These are phyloP conservation scores for Hippopotamyrus pictus DNA, from an alignment of 2,797 vertebrate genomes.

Conservation along the genomic window DNA sequence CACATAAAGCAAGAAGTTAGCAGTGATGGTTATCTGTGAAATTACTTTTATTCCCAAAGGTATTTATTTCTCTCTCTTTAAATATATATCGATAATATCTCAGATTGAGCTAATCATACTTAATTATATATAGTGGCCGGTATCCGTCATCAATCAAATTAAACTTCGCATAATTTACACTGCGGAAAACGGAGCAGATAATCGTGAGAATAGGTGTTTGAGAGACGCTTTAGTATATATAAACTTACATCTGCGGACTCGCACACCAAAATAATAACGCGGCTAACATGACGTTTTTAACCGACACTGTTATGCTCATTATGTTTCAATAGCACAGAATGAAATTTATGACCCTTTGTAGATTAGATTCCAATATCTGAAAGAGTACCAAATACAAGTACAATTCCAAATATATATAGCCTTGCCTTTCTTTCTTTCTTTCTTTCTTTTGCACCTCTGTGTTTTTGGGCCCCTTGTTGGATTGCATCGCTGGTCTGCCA, in stretches of 20 bases:
- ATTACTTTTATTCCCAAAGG: not conserved
- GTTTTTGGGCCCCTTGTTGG: not conserved
- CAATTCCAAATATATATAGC: not conserved
- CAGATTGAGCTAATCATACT: not conserved
- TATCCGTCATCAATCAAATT: not conserved
- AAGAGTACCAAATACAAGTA: not conserved
- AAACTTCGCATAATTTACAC: not conserved
- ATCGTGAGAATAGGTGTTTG: not conserved
- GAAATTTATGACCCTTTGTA: not conserved
- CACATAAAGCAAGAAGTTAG: not conserved
- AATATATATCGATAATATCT: constrained; percentile 4
- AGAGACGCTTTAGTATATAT: not conserved
- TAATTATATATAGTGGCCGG: not conserved
- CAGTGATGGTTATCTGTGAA: constrained; percentile 3
- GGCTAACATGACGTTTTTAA: not conserved
- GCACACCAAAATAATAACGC: not conserved
- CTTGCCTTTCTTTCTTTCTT: not conserved
- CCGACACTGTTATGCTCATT: not conserved
- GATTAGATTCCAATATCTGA: not conserved
- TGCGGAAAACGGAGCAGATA: not conserved
- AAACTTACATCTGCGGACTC: not conserved
- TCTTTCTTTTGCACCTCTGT: not conserved
- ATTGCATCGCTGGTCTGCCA: not conserved
- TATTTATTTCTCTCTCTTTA: not conserved
- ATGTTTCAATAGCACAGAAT: not conserved